Evolutionary conservation across 2,888 invertebrate genomes (phyloP).

Genomic region (Microctonus aethiopoides): DNA sequence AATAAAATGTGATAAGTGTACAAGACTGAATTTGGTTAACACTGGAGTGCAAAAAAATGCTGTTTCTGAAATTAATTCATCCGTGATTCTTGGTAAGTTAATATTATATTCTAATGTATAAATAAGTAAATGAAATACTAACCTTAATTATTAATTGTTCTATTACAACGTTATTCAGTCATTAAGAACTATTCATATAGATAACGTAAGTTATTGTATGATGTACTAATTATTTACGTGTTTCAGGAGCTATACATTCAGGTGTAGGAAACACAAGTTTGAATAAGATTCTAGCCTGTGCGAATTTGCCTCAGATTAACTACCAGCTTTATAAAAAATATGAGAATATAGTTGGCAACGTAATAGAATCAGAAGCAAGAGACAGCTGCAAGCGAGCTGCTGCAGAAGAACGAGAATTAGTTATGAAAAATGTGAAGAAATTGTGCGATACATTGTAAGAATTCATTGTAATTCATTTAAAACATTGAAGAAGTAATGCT

Average conservation of each 20-base stretch:
- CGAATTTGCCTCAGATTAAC: conserved; percentile 2
- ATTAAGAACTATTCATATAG: background rate
- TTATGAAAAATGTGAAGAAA: background rate
- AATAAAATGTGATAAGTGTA: too few relatives aligned
- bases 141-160: background rate
- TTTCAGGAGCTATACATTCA: conserved; percentile 9
- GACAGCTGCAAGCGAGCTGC: conserved; percentile 7
- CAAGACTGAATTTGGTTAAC: too few relatives aligned
- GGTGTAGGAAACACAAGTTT: conserved; percentile 6
- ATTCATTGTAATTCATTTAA: background rate
- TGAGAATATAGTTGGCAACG: conserved; percentile 4
- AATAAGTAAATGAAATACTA: too few relatives aligned
- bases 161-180: background rate
- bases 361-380: background rate
- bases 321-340: background rate
- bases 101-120: too few relatives aligned
- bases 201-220: background rate
- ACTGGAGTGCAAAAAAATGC: too few relatives aligned
- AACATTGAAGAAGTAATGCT: background rate
- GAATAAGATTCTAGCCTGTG: conserved; percentile 12
- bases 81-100: too few relatives aligned
- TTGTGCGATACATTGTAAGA: too few relatives aligned
- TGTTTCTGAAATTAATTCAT: too few relatives aligned
- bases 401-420: background rate
- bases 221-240: conserved; percentile 7